Evolutionary conservation across 92 coral and sea anemone genomes (phyloP).

Genomic region (Paramuricea clavata): DNA sequence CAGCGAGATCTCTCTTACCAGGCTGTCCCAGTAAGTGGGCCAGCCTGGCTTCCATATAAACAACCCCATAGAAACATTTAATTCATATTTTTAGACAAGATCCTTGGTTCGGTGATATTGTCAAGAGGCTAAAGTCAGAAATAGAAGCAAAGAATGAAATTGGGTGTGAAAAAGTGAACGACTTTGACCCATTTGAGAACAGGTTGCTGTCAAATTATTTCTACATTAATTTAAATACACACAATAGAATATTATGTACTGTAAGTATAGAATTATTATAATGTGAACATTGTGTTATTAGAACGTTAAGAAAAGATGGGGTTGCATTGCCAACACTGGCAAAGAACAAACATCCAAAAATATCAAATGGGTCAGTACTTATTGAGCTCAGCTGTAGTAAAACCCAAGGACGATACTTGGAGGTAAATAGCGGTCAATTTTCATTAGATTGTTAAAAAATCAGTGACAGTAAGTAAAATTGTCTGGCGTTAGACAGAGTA

Average conservation of each 20-base stretch:
- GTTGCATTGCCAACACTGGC: constrained; percentile 74
- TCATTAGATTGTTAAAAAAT: no score
- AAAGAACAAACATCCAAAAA: constrained; percentile 79
- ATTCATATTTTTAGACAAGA: background rate
- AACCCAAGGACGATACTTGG: constrained; percentile 90
- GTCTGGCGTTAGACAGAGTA: no score
- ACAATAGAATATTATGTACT: background rate
- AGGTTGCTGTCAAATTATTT: background rate
- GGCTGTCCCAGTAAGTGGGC: no score
- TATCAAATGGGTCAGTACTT: constrained; percentile 92
- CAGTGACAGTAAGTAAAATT: no score
- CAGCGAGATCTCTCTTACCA: no score
- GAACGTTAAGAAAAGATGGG: background rate
- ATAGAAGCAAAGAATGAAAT: background rate
- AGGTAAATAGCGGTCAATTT: constrained; percentile 59
- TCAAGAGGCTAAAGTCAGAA: background rate
- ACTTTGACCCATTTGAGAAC: background rate
- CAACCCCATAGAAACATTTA: background rate
- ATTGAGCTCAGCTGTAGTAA: constrained; percentile 78
- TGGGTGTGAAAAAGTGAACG: background rate
- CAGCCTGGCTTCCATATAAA: no score
- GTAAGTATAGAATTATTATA: background rate
- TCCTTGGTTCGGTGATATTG: background rate
- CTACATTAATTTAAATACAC: no score
- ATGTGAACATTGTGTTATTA: background rate